These are phyloP conservation scores for Pyrrhosoma nymphula DNA, from an alignment of 2,888 invertebrate genomes.

Conservation along the genomic window DNA sequence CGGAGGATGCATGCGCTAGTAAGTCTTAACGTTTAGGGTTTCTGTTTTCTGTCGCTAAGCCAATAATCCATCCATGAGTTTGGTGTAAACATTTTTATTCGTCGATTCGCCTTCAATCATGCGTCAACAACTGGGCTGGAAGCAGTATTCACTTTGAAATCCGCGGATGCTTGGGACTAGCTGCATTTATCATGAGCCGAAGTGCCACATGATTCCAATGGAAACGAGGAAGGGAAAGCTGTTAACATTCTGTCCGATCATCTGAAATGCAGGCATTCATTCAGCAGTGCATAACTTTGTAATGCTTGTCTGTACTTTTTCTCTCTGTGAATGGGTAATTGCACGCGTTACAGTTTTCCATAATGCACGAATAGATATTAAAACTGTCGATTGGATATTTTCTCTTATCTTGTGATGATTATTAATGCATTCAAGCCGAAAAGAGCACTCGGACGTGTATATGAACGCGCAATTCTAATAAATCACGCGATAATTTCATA, in stretches of 20 bases:
- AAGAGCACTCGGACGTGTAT: background rate
- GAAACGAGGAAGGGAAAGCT: background rate
- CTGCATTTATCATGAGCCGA: background rate
- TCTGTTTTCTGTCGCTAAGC: no score
- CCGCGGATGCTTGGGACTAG: background rate
- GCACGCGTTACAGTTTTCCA: background rate
- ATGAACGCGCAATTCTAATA: background rate
- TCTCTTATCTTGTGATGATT: background rate
- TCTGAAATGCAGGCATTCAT: background rate
- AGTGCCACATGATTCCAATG: no score
- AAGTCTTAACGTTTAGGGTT: no score
- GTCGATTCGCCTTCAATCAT: background rate
- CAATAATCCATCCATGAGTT: no score
- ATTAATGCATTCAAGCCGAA: background rate
- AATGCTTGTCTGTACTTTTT: background rate
- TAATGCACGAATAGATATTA: background rate
- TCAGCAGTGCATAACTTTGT: background rate
- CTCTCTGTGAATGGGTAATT: background rate
- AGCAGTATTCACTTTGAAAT: background rate
- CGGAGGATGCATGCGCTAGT: no score
- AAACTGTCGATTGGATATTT: background rate
- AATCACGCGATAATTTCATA: background rate
- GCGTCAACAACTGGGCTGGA: background rate
- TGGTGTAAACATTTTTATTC: background rate
- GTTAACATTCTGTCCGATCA: background rate